Evolutionary conservation across 2,888 invertebrate species (phyloP), one percentile per base, ranked within the genome.

Genomic region (Macaria notata): DNA sequence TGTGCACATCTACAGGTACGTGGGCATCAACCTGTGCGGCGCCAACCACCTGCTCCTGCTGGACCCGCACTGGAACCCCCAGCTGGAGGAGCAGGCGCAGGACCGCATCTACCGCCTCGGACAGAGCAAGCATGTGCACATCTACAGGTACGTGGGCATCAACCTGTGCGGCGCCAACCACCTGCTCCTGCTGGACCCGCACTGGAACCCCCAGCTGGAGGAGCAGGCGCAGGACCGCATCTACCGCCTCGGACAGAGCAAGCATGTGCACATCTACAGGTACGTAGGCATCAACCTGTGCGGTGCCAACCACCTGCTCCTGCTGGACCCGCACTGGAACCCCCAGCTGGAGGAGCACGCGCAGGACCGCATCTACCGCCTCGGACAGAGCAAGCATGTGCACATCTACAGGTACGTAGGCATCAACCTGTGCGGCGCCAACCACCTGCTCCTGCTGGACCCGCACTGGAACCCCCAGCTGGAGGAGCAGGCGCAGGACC

Each of bases 201-300:
- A 99, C 84, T 99, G 98, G 98, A 99, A 99, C 93, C 99, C 99
- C 0, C 98, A 98, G 75, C 86, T 99, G 46, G 99, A 99, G 84
- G 93, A 95, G 45, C 99, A 99, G 84, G 99, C 98, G 0, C 97
- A 97, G 86, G 99, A 99, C 88, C 92, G 99, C 61, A 95, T 99
- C 62, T 98, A 98, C 86, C 92, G 98, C 60, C 95, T 98, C 63
- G 98, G 98, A 0, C 99, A 99, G 82, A 93, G 84, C 48, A 96
- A 95, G 74, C 84, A 93, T 68, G 98, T 98, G 0, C 92, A 93
- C 69, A 94, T 98, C 39, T 59, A 59, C 54, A 59, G 59, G 59
- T 59, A 39, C 7, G n/a, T n/a, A n/a, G n/a, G n/a, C n/a, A n/a
- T n/a, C n/a, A 4, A 30, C 29, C 29, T 19, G 4, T 38, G 96